Conservation (phyloP, 2,113 vertebrate species). For the Spea multiplicata region DNA sequence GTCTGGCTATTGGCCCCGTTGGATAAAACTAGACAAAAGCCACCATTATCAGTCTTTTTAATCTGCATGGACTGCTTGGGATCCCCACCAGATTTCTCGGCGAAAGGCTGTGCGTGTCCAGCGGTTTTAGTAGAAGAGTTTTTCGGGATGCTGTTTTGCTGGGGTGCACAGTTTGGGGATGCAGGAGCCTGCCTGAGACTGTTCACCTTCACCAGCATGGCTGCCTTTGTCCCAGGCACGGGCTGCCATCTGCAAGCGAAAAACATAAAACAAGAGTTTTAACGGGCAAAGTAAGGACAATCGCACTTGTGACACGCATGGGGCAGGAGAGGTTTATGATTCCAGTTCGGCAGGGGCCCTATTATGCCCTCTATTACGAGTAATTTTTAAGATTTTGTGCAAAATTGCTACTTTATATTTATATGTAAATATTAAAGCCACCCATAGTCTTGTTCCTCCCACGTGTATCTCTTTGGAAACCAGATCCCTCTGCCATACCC, state of each 20-base stretch:
- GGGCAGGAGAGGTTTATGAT: too few relatives aligned
- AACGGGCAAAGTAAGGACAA: too few relatives aligned
- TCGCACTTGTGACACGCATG: too few relatives aligned
- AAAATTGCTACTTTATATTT: too few relatives aligned
- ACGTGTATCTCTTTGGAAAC: too few relatives aligned
- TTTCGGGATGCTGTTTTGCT: conserved; percentile 58
- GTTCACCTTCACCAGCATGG: conserved; percentile 87
- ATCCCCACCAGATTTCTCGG: conserved; percentile 55
- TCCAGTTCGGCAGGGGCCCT: too few relatives aligned
- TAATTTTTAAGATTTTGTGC: too few relatives aligned
- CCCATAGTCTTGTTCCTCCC: too few relatives aligned
- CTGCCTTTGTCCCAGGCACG: conserved; percentile 76
- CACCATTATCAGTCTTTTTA: conserved; percentile 79
- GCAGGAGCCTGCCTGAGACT: conserved; percentile 65
- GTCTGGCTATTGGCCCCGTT: conserved; percentile 65
- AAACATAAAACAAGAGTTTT: neutral
- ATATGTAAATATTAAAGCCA: too few relatives aligned
- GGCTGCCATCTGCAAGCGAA: conserved; percentile 77
- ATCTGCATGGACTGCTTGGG: conserved; percentile 75
- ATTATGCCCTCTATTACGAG: too few relatives aligned
- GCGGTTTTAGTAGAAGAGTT: conserved; percentile 54
- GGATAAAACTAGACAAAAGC: conserved; percentile 73
- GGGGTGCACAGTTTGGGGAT: conserved; percentile 54
- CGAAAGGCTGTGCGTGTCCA: conserved; percentile 54
- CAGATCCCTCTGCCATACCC: too few relatives aligned